These are phyloP conservation scores for Pogonognathellus flavescens DNA, from an alignment of 1,140 invertebrate species.

Conservation along the genomic window DNA sequence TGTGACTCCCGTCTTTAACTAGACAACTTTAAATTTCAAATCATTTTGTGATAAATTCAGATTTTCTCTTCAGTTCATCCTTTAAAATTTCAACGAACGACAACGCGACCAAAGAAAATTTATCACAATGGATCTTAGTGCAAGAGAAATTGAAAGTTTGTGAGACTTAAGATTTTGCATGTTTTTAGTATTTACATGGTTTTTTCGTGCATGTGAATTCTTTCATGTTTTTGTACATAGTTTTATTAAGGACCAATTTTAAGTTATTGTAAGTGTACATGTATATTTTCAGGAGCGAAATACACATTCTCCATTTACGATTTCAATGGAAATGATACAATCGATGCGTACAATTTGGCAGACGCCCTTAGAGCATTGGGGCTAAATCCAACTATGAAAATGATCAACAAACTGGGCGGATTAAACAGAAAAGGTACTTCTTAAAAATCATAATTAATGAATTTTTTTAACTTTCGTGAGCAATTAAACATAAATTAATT, in stretches of 20 bases:
- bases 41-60: too few species aligned
- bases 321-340: slow-evolving; percentile 44
- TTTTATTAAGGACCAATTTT: too few species aligned
- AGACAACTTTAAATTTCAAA: too few species aligned
- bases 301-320: slow-evolving; percentile 59
- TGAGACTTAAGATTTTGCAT: not conserved
- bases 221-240: too few species aligned
- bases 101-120: too few species aligned
- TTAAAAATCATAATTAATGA: not conserved
- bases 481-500: too few species aligned
- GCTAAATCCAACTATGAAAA: slow-evolving; percentile 55
- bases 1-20: too few species aligned
- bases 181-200: too few species aligned
- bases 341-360: slow-evolving; percentile 52
- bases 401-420: slow-evolving; percentile 53
- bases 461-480: not conserved
- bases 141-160: slow-evolving; percentile 30
- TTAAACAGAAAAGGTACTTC: slow-evolving; percentile 33
- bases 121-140: slow-evolving; percentile 11
- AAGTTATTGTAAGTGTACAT: not conserved
- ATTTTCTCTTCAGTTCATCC: too few species aligned
- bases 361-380: slow-evolving; percentile 53
- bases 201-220: too few species aligned
- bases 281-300: slow-evolving; percentile 48
- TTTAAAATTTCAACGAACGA: too few species aligned